Evolutionary conservation across 2,797 vertebrate species (phyloP).

Genomic region (Galago senegalensis): DNA sequence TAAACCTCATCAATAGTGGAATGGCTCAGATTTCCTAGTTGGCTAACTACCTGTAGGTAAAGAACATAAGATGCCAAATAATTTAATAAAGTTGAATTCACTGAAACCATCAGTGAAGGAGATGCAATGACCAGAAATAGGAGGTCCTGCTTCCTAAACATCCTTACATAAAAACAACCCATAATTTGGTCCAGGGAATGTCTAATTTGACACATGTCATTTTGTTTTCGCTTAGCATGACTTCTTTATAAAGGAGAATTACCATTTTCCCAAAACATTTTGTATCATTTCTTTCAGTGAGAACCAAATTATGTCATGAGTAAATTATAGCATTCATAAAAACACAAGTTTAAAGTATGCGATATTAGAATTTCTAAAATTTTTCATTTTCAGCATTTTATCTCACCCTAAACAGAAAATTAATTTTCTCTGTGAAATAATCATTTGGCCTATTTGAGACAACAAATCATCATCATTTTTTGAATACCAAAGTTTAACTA

Average conservation of each 20-base stretch:
- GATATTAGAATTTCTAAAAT: neutral
- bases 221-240: constrained; percentile 1
- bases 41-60: constrained; percentile 3
- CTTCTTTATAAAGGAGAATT: neutral
- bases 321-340: constrained; percentile 45
- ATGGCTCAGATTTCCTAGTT: neutral
- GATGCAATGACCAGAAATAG: neutral
- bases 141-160: neutral
- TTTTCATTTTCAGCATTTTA: constrained; percentile 14
- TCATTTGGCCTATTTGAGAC: constrained; percentile 28
- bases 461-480: neutral
- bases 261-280: neutral
- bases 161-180: neutral
- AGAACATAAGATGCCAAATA: neutral
- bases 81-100: constrained; percentile 22
- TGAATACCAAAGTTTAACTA: constrained; percentile 66
- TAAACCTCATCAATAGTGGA: neutral
- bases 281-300: neutral
- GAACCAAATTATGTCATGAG: neutral
- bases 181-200: neutral
- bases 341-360: neutral
- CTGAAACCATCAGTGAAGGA: neutral
- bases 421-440: constrained; percentile 36
- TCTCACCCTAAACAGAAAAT: neutral
- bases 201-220: neutral